phyloP scores from a whole-genome alignment of 92 coral and sea anemone species.

The Diadumene lineata region DNA sequence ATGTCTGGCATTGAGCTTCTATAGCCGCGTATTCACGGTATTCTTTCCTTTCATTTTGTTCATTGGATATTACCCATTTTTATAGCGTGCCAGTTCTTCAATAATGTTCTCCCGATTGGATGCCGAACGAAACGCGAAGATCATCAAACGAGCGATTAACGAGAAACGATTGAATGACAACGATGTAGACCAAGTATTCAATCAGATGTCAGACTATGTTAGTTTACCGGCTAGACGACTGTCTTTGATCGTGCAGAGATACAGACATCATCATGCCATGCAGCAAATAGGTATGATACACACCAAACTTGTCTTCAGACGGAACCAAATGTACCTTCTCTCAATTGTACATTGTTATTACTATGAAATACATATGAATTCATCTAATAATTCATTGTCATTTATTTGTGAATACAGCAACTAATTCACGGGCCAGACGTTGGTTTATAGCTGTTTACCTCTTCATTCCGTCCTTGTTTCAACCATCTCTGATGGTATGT shows the following conservation, averaged over 20 bases:
- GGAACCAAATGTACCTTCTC: too few species aligned
- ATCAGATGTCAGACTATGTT: conserved; percentile 78
- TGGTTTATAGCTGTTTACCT: too few species aligned
- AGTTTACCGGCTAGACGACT: conserved; percentile 86
- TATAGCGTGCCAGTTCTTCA: conserved; percentile 80
- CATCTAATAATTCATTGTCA: too few species aligned
- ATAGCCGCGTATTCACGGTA: too few species aligned
- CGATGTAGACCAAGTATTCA: conserved; percentile 58
- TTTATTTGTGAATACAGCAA: too few species aligned
- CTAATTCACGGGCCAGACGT: too few species aligned
- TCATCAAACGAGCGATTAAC: conserved; percentile 87
- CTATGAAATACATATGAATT: too few species aligned
- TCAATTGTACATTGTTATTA: too few species aligned
- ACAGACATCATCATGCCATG: conserved; percentile 91
- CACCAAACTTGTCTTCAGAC: too few species aligned
- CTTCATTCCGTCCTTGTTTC: too few species aligned
- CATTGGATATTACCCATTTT: not conserved
- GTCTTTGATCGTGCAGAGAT: conserved; percentile 76
- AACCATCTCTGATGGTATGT: too few species aligned
- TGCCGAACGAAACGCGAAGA: conserved; percentile 93
- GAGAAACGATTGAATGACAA: conserved; percentile 69
- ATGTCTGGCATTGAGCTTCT: too few species aligned
- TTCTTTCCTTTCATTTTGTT: not conserved
- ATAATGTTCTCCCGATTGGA: conserved; percentile 95
- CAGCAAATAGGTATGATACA: conserved; percentile 74